These are phyloP conservation scores for Zaprionus camerounensis DNA, from an alignment of 1,140 invertebrate genomes.

Conservation along the genomic window DNA sequence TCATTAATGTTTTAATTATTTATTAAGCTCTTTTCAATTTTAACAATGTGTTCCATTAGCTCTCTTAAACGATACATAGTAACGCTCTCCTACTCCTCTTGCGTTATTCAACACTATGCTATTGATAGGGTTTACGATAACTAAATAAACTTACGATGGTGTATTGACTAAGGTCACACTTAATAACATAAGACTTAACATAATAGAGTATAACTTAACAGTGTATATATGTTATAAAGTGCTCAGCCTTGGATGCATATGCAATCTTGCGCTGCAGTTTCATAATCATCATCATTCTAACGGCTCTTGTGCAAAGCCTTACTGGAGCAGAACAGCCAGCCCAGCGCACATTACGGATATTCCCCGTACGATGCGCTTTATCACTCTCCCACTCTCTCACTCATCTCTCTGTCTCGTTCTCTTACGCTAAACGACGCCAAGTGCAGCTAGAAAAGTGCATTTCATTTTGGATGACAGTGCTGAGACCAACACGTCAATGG, in stretches of 20 bases:
- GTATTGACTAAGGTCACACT: too few species aligned
- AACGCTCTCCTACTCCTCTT: too few species aligned
- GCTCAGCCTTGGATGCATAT: conserved; percentile 49
- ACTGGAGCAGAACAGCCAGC: conserved; percentile 72
- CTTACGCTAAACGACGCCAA: conserved; percentile 14
- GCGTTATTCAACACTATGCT: too few species aligned
- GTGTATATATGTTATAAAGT: conserved; percentile 55
- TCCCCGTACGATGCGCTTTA: neutral
- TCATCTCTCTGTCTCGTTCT: neutral
- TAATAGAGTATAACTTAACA: too few species aligned
- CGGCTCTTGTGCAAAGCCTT: conserved; percentile 51
- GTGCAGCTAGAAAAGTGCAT: conserved; percentile 15
- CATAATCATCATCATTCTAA: conserved; percentile 75
- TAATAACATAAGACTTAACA: too few species aligned
- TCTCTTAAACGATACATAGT: too few species aligned
- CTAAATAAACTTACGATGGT: too few species aligned
- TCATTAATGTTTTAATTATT: too few species aligned
- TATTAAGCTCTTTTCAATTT: too few species aligned
- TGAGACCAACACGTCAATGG: conserved; percentile 6
- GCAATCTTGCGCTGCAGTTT: conserved; percentile 61
- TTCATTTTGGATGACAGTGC: conserved; percentile 20
- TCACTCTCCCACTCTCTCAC: neutral
- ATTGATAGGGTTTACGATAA: too few species aligned
- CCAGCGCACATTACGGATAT: conserved; percentile 16
- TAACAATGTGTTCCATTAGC: too few species aligned